Conservation (phyloP, 2,797 vertebrate genomes). For the Scarus forsteni region DNA sequence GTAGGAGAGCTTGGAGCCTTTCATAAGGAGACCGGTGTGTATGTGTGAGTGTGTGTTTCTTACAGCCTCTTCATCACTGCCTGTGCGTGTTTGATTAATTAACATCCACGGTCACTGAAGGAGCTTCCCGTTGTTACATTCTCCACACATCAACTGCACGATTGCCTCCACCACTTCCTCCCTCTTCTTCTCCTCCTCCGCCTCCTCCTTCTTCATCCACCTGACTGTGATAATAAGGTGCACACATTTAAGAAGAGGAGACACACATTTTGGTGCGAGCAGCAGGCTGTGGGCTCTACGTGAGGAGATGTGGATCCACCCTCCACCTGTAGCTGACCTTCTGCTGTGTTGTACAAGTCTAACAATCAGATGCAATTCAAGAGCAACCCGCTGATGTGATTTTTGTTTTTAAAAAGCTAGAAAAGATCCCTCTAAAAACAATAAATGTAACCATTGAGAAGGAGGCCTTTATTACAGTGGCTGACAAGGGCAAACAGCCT, state of each 20-base stretch:
- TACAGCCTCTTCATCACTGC: constrained; percentile 46
- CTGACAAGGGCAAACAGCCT: too few species aligned
- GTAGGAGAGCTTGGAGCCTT: constrained; percentile 66
- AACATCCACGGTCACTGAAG: constrained; percentile 54
- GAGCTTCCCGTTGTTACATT: constrained; percentile 67
- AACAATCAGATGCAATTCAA: not conserved
- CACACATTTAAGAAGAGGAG: constrained; percentile 1
- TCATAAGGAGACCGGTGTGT: constrained; percentile 44
- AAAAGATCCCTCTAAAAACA: too few species aligned
- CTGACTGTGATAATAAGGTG: constrained; percentile 63
- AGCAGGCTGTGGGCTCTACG: constrained; percentile 26
- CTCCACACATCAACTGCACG: constrained; percentile 58
- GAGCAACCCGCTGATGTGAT: not conserved
- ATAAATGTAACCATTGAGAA: too few species aligned
- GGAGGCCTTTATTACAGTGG: too few species aligned
- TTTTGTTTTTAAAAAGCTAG: not conserved
- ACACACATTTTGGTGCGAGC: constrained; percentile 18
- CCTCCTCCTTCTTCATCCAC: constrained; percentile 41
- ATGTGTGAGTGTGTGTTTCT: constrained; percentile 22
- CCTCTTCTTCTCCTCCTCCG: constrained; percentile 1
- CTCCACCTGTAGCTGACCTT: constrained; percentile 56
- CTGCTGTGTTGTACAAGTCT: not conserved
- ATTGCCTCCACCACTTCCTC: constrained; percentile 26
- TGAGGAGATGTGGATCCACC: constrained; percentile 13
- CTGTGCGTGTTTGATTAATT: constrained; percentile 72